Evolutionary conservation across 1,140 invertebrate species (phyloP).

Genomic region (Diorhabda elongata): DNA sequence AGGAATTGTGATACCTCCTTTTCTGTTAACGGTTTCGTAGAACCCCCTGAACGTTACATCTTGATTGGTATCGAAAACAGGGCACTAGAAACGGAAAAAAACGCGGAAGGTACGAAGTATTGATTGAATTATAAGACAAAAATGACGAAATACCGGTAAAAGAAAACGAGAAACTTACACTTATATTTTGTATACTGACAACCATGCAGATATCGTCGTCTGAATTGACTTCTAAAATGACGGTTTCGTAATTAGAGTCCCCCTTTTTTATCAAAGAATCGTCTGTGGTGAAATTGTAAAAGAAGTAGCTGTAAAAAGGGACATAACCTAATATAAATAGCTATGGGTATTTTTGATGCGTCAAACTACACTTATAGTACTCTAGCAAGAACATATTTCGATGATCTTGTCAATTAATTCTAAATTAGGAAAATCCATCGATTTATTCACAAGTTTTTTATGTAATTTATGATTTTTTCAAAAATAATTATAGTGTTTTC

Average conservation of each 20-base stretch:
- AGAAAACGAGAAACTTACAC: conserved; percentile 52
- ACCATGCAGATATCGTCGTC: conserved; percentile 63
- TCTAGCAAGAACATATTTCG: too few relatives aligned
- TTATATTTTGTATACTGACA: conserved; percentile 69
- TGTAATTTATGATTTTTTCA: too few relatives aligned
- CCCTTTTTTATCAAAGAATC: conserved; percentile 49
- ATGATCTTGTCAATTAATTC: too few relatives aligned
- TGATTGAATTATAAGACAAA: too few relatives aligned
- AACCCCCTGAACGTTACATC: conserved; percentile 67
- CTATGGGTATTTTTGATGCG: too few relatives aligned
- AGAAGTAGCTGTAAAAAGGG: conserved; percentile 36
- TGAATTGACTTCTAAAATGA: conserved; percentile 64
- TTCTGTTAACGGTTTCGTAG: conserved; percentile 68
- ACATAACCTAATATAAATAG: too few relatives aligned
- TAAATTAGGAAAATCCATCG: too few relatives aligned
- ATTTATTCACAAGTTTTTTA: too few relatives aligned
- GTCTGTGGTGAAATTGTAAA: conserved; percentile 52
- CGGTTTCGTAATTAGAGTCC: conserved; percentile 51
- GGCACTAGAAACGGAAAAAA: conserved; percentile 58
- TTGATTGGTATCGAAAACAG: conserved; percentile 68
- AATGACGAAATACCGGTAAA: not conserved
- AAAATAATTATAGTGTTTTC: too few relatives aligned
- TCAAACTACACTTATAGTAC: too few relatives aligned
- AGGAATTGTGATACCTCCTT: conserved; percentile 66
- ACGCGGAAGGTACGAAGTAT: not conserved